Percentiles rank a stretch among this genome's conserved stretches.
phyloP scores from a whole-genome alignment of 2,797 vertebrate species.

The Pantherophis alleghaniensis region DNA sequence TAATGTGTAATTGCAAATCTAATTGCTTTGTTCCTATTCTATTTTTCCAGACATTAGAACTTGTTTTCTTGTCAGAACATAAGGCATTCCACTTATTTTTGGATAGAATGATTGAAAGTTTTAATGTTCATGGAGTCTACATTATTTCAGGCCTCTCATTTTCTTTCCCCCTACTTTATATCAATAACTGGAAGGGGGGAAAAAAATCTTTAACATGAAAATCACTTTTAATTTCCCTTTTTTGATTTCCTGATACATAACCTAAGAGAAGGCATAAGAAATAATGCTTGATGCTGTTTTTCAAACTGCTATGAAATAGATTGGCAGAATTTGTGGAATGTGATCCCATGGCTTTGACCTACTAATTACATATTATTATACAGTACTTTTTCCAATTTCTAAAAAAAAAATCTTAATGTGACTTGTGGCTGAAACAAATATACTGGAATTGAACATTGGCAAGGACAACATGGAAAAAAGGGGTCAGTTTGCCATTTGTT shows the following conservation, averaged over 20 bases:
- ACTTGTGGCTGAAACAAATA: conserved; percentile 6
- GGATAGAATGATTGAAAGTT: background rate
- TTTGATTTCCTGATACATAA: background rate
- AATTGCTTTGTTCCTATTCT: background rate
- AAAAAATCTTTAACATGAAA: background rate
- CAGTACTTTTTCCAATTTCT: background rate
- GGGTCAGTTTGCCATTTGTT: background rate
- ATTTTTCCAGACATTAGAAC: background rate
- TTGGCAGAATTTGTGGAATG: background rate
- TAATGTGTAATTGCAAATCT: background rate
- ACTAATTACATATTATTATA: background rate
- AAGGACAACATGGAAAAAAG: background rate
- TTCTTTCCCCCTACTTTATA: background rate
- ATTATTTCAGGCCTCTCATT: background rate
- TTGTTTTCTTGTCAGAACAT: background rate
- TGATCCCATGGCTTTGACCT: background rate
- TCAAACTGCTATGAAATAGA: background rate
- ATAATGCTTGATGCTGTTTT: background rate
- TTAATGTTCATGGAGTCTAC: conserved; percentile 2
- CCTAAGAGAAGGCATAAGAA: background rate
- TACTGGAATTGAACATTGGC: background rate
- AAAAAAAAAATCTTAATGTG: background rate
- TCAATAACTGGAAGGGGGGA: background rate
- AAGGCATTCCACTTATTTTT: background rate
- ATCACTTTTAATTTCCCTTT: background rate